These are phyloP conservation scores for Meloidogyne exigua DNA, from an alignment of 1,140 invertebrate genomes.

Conservation along the genomic window DNA sequence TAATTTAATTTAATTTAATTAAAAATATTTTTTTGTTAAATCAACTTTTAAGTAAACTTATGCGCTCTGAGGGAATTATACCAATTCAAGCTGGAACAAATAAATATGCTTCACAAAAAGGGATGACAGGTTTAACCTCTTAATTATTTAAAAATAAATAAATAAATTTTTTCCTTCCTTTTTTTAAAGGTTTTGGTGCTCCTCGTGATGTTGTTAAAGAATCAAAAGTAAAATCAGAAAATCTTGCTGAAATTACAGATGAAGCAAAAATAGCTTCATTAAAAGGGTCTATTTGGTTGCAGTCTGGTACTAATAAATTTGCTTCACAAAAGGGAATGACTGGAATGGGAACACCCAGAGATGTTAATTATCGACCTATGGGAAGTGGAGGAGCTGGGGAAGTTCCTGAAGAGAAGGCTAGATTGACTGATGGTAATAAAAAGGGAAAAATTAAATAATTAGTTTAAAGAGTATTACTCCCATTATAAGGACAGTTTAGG, in stretches of 20 bases:
- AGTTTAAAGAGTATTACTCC: no score
- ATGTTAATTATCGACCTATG: slow-evolving; percentile 63
- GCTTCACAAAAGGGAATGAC: slow-evolving; percentile 63
- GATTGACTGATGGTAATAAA: slow-evolving; percentile 54
- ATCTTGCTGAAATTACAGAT: slow-evolving; percentile 58
- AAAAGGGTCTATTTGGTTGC: slow-evolving; percentile 62
- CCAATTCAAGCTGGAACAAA: slow-evolving; percentile 63
- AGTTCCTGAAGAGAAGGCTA: slow-evolving; percentile 63
- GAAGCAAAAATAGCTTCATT: slow-evolving; percentile 59
- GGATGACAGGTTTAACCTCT: slow-evolving; percentile 63
- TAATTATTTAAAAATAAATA: background rate
- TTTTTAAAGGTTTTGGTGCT: slow-evolving; percentile 54
- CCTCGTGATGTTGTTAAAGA: slow-evolving; percentile 62
- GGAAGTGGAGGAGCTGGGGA: slow-evolving; percentile 62
- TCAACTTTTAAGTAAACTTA: slow-evolving; percentile 49
- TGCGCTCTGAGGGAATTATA: slow-evolving; percentile 61
- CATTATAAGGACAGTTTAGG: no score
- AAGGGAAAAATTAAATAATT: no score
- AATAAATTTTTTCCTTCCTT: background rate
- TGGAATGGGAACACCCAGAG: slow-evolving; percentile 44
- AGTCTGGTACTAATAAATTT: slow-evolving; percentile 64
- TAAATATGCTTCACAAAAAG: slow-evolving; percentile 63
- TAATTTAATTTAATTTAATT: no score
- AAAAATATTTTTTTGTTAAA: background rate
- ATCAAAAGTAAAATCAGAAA: slow-evolving; percentile 24